Conservation (phyloP, 2,888 invertebrate genomes). For the Drosophila greeni region DNA sequence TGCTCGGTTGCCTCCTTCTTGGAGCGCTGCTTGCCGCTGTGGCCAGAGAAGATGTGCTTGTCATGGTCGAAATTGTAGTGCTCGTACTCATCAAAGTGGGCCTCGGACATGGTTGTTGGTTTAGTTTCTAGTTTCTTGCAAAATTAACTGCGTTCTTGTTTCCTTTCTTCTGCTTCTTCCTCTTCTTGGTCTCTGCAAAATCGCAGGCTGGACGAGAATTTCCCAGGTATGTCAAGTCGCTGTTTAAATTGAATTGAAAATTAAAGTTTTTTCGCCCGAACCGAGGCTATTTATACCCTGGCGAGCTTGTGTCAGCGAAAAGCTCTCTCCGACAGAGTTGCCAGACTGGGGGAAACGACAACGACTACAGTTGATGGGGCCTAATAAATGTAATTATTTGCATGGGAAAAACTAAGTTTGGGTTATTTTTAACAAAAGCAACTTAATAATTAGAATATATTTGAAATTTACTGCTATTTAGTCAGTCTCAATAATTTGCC, state of each 20-base stretch:
- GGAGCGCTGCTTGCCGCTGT: slow-evolving; percentile 93
- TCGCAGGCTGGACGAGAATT: slow-evolving; percentile 9
- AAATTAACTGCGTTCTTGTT: slow-evolving; percentile 17
- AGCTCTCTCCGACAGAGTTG: slow-evolving; percentile 10
- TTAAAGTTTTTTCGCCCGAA: slow-evolving; percentile 19
- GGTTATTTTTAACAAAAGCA: neutral
- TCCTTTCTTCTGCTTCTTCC: slow-evolving; percentile 21
- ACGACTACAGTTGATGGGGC: no score
- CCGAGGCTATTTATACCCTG: slow-evolving; percentile 26
- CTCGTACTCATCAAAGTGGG: slow-evolving; percentile 93
- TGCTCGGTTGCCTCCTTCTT: slow-evolving; percentile 93
- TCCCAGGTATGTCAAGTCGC: neutral
- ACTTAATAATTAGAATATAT: no score
- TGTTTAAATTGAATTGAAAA: slow-evolving; percentile 41
- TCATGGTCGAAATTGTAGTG: slow-evolving; percentile 96
- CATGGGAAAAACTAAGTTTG: no score
- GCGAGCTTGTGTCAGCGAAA: slow-evolving; percentile 14
- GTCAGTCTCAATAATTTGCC: neutral
- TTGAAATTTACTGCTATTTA: neutral
- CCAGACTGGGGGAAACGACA: slow-evolving; percentile 8
- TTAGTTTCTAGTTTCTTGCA: slow-evolving; percentile 9
- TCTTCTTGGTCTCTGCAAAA: slow-evolving; percentile 17
- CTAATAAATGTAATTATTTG: neutral
- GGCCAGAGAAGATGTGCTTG: slow-evolving; percentile 91
- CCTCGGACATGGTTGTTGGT: slow-evolving; percentile 87